These are phyloP conservation scores for Homarus gammarus DNA, from an alignment of 2,888 invertebrate species.

Conservation along the genomic window DNA sequence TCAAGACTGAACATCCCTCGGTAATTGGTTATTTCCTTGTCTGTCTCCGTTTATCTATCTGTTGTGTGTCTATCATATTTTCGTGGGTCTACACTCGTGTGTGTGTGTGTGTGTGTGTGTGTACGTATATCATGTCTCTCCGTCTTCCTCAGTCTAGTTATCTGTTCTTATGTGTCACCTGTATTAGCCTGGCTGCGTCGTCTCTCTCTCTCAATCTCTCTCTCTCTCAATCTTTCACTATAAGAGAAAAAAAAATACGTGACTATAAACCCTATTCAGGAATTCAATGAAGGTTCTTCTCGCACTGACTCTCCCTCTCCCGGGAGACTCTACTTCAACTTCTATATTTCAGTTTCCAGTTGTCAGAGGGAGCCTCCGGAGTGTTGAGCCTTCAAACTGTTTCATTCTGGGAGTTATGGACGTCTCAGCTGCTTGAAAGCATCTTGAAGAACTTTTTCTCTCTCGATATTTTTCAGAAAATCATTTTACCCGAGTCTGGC, in stretches of 20 bases:
- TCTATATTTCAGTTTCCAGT: not conserved
- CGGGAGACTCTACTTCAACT: not conserved
- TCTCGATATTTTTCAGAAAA: slow-evolving; percentile 28
- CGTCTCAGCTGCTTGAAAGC: slow-evolving; percentile 26
- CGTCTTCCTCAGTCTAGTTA: not conserved
- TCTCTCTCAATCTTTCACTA: not conserved
- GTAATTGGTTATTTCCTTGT: too few relatives aligned
- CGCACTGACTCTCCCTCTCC: not conserved
- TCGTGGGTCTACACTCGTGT: too few relatives aligned
- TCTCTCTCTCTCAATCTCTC: not conserved
- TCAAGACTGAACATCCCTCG: too few relatives aligned
- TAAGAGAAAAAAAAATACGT: not conserved
- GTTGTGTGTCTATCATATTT: too few relatives aligned
- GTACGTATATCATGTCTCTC: not conserved
- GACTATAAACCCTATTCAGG: not conserved
- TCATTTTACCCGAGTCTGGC: not conserved
- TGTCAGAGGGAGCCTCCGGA: slow-evolving; percentile 14
- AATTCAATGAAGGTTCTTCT: not conserved
- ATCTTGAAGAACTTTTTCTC: slow-evolving; percentile 18
- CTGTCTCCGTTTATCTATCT: too few relatives aligned
- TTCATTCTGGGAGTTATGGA: slow-evolving; percentile 43
- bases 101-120: not conserved
- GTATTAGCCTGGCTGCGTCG: too few relatives aligned
- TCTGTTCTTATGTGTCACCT: not conserved
- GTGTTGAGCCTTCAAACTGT: slow-evolving; percentile 43